These are phyloP conservation scores for Lamproptera curius DNA, from an alignment of 2,888 invertebrate species.

Conservation along the genomic window DNA sequence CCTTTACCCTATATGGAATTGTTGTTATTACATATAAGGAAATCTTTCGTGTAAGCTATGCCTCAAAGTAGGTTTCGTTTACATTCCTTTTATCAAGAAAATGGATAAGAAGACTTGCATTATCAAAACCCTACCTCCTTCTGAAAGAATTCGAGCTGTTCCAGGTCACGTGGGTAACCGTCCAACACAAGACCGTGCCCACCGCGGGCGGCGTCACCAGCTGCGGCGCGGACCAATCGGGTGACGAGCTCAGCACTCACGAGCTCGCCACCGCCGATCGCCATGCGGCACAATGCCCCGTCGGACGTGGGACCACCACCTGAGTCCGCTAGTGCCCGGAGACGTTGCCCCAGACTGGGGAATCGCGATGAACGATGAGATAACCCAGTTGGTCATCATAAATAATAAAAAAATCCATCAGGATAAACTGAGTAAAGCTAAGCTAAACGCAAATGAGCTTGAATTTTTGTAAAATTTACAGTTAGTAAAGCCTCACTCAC, in stretches of 20 bases:
- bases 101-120: neutral
- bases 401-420: too few relatives aligned
- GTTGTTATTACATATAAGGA: too few relatives aligned
- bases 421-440: too few relatives aligned
- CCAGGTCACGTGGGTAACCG: slow-evolving; percentile 94
- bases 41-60: too few relatives aligned
- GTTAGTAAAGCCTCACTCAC: too few relatives aligned
- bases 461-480: too few relatives aligned
- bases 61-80: too few relatives aligned
- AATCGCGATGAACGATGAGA: too few relatives aligned
- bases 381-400: too few relatives aligned
- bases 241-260: slow-evolving; percentile 88
- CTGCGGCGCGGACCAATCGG: slow-evolving; percentile 84
- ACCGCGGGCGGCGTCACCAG: slow-evolving; percentile 73
- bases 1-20: too few relatives aligned
- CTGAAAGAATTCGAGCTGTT: slow-evolving; percentile 93
- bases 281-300: slow-evolving; percentile 81
- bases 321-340: slow-evolving; percentile 84
- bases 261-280: slow-evolving; percentile 88
- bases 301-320: slow-evolving; percentile 81
- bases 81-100: too few relatives aligned
- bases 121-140: slow-evolving; percentile 81
- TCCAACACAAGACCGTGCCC: slow-evolving; percentile 93
- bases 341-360: slow-evolving; percentile 84
- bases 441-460: too few relatives aligned